Base-by-base conservation (phyloP, 2,113 vertebrate genomes). In the Limanda limanda region DNA sequence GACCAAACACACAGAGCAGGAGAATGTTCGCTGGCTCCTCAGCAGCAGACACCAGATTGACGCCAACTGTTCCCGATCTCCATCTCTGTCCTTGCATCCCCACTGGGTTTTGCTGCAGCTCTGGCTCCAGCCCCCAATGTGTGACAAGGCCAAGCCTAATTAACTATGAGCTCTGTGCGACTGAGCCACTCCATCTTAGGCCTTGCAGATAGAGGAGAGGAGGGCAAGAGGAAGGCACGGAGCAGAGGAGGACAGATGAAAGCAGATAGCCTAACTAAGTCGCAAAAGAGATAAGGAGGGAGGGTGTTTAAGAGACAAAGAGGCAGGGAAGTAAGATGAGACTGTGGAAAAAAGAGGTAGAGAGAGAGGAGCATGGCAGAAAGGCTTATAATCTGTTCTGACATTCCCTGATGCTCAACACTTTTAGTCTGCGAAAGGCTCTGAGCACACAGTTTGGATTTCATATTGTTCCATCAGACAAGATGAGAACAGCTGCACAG, bases 141-240 rank as follows among this genome's bases (percentile, higher is more conserved):
- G 89, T 86, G 90, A 94, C 90, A 86, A 87, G 89, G 85, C 89
- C 90, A 81, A 78, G 89, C 70, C 89, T 93, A 92, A 93, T 93
- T 92, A 94, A 89, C 86, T 83, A 77, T 90, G 89, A 91, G 87
- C 84, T 84, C 79, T 68, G 75, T 82, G 81, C 27, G 79, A 90
- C 79, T 60, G 81, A 83, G 81, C 82, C 88, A 74, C 89, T 91
- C 84, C 79, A 86, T 89, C 78, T 90, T 79, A 79, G 79, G 79
- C 78, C 82, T 82, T 15, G 68, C 84, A 85, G 86, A 87, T 78
- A 70, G 78, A 68, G 68, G 27, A 48, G 68, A 27, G 51, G 23
- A 35, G 56, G 31, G 24, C 47, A 60, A 52, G 52, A 66, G 74
- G 69, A 51, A 78, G 58, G 74, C 86, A 69, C 25, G 67, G 79